These are phyloP conservation scores for Nycticryphes semicollaris DNA, from an alignment of 2,113 vertebrate species.

Conservation along the genomic window DNA sequence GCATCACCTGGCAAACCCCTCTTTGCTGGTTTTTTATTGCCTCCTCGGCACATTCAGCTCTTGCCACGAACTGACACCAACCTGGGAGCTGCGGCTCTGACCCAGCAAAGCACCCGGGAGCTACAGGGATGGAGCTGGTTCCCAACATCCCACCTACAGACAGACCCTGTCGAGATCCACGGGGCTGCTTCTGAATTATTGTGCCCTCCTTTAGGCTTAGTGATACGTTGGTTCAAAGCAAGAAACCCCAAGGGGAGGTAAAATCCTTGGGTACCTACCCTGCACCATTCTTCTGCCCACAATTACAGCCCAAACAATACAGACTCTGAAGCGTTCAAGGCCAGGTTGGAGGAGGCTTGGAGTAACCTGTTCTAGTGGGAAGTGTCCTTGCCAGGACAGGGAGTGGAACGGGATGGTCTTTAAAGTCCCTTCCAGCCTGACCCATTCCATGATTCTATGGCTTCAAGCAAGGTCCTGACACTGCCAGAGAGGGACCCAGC, in stretches of 20 bases:
- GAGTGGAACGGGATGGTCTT: background rate
- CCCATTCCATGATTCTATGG: background rate
- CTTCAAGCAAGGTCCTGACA: background rate
- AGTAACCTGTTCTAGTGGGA: background rate
- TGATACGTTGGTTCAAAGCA: background rate
- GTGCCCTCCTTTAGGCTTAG: background rate
- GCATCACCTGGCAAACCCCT: background rate
- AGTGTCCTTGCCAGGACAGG: background rate
- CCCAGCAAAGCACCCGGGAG: background rate
- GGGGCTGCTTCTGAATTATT: background rate
- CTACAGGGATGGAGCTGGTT: rapidly evolving
- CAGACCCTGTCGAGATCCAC: rapidly evolving
- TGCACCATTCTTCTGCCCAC: background rate
- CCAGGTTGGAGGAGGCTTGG: background rate
- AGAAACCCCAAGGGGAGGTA: background rate
- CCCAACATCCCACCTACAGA: rapidly evolving
- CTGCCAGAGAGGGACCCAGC: background rate
- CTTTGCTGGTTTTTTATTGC: background rate
- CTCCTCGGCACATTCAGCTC: rapidly evolving
- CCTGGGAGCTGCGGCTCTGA: background rate
- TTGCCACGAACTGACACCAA: rapidly evolving
- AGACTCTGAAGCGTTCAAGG: background rate
- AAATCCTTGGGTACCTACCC: background rate
- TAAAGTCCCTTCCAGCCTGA: background rate
- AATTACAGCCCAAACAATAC: background rate